phyloP scores from a whole-genome alignment of 2,797 vertebrate genomes.

The Buceros bicornis region DNA sequence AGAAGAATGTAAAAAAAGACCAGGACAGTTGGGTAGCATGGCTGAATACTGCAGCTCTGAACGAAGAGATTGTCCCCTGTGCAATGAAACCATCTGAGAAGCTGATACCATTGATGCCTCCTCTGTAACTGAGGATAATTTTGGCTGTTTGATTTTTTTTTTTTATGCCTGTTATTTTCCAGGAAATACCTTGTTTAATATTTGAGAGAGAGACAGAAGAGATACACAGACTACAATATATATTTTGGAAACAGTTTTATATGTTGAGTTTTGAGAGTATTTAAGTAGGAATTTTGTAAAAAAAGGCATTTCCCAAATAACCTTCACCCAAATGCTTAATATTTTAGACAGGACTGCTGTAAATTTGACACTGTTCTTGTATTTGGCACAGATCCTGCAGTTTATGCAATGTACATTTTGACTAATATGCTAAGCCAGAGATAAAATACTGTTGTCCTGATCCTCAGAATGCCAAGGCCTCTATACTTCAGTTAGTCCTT shows the following conservation, averaged over 20 bases:
- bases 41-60: neutral
- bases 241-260: neutral
- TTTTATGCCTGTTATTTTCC: neutral
- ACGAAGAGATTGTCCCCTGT: neutral
- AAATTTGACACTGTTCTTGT: neutral
- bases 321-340: neutral
- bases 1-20: neutral
- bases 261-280: neutral
- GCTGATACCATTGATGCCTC: neutral
- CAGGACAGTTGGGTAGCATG: neutral
- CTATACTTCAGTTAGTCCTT: neutral
- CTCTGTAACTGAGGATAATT: neutral
- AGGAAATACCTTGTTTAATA: neutral
- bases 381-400: neutral
- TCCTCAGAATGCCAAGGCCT: neutral
- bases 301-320: neutral
- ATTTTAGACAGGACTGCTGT: neutral
- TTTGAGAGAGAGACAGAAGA: neutral
- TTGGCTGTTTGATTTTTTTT: neutral
- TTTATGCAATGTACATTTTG: neutral
- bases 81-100: neutral
- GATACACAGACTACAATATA: neutral
- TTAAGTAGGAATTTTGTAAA: neutral
- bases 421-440: neutral
- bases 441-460: neutral